Conservation (phyloP, 2,797 vertebrate genomes). For the Melanotaenia maccullochi region DNA sequence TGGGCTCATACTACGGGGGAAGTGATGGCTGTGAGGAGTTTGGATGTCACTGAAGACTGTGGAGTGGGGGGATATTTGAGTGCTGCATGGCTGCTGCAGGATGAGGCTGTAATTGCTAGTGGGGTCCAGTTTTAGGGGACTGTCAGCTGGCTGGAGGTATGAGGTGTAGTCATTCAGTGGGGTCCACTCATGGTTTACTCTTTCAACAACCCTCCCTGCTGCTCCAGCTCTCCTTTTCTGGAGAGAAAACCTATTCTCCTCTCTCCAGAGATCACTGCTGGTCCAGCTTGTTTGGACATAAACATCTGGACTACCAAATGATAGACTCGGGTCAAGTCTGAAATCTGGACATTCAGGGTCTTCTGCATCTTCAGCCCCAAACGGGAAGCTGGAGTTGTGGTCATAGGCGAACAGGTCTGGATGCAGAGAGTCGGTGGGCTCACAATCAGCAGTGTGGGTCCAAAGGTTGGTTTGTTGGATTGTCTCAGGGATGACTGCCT, state of each 20-base stretch:
- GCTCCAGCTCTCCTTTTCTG: constrained; percentile 43
- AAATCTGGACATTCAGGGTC: constrained; percentile 10
- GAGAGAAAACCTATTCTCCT: constrained; percentile 21
- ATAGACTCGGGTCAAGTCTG: constrained; percentile 34
- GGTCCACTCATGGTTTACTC: constrained; percentile 34
- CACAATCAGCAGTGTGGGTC: not conserved
- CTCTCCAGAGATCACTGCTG: constrained; percentile 31
- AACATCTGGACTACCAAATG: constrained; percentile 20
- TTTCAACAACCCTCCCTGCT: constrained; percentile 48
- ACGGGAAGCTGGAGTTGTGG: constrained; percentile 28
- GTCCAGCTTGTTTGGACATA: constrained; percentile 32
- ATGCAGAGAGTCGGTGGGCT: not conserved
- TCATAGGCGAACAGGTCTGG: constrained; percentile 19
- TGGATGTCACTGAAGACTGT: constrained; percentile 11
- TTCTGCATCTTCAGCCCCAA: not conserved
- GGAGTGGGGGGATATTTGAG: not conserved
- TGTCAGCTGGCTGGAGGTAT: not conserved
- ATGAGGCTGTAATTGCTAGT: constrained; percentile 7
- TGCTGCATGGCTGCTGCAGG: constrained; percentile 17
- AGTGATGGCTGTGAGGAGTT: not conserved
- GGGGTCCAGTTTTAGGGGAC: constrained; percentile 37
- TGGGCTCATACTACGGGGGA: constrained; percentile 19
- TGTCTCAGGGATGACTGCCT: constrained; percentile 31
- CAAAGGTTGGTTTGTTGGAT: constrained; percentile 15
- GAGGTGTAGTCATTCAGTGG: not conserved